Evolutionary conservation across 2,797 vertebrate species (phyloP).

Genomic region (Parotocinclus haroldoi): DNA sequence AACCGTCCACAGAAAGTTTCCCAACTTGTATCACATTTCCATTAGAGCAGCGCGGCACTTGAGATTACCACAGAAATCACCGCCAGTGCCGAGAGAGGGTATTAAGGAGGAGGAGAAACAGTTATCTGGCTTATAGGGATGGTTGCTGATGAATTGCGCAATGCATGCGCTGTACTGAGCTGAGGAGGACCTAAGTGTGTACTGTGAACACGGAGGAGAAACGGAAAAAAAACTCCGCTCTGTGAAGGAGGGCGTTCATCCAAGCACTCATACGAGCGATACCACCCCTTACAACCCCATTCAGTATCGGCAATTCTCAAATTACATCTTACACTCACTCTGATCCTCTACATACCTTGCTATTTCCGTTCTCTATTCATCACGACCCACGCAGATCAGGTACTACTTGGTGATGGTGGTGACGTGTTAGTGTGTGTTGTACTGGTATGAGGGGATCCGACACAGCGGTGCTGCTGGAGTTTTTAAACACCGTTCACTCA

Average conservation of each 20-base stretch:
- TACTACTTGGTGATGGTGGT: no score
- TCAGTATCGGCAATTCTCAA: no score
- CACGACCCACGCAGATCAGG: no score
- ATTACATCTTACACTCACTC: no score
- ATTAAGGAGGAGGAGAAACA: not conserved
- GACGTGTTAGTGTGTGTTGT: no score
- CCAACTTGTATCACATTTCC: not conserved
- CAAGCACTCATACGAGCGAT: not conserved
- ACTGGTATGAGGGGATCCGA: no score
- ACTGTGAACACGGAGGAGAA: not conserved
- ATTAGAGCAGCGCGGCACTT: constrained; percentile 1
- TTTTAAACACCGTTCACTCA: no score
- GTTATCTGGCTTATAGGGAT: not conserved
- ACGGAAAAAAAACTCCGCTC: not conserved
- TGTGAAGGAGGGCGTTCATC: not conserved
- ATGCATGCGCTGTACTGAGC: not conserved
- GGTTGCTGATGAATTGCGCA: not conserved
- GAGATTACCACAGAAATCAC: no score
- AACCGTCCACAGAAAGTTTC: not conserved
- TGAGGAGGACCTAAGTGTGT: not conserved
- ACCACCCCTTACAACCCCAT: no score
- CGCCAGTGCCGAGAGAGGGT: not conserved
- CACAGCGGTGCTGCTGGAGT: no score
- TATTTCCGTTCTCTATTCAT: no score
- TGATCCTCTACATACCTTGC: no score